Conservation (phyloP, 2,797 vertebrate genomes). For the Avahi laniger region DNA sequence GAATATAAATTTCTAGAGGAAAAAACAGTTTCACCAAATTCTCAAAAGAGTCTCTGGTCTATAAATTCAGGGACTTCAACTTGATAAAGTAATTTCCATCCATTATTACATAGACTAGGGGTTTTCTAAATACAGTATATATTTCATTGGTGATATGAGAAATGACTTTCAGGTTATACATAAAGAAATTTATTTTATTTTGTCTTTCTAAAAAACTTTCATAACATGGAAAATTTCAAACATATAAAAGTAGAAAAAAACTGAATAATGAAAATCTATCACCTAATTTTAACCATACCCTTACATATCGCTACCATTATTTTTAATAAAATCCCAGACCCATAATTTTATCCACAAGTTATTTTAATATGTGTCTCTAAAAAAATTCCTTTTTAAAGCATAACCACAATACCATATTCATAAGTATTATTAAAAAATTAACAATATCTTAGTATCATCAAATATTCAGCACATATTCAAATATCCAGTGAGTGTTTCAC, state of each 20-base stretch:
- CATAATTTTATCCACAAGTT: not conserved
- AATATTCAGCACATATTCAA: not conserved
- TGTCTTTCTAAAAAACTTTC: not conserved
- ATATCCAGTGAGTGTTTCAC: not conserved
- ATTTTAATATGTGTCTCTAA: slow-evolving; percentile 2
- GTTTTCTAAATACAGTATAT: not conserved
- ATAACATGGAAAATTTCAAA: slow-evolving; percentile 4
- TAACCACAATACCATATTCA: not conserved
- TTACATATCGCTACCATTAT: not conserved
- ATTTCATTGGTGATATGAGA: not conserved
- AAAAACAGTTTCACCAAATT: slow-evolving; percentile 41
- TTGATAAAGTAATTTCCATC: not conserved
- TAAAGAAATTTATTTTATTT: slow-evolving; percentile 20
- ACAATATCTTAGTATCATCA: slow-evolving; percentile 18
- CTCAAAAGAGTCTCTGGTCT: not conserved
- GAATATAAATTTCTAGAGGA: not conserved
- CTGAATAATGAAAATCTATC: slow-evolving; percentile 6
- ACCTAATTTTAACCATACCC: not conserved
- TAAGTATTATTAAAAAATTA: not conserved
- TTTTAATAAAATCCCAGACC: slow-evolving; percentile 4
- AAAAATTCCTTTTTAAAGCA: not conserved
- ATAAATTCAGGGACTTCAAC: slow-evolving; percentile 1
- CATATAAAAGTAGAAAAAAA: not conserved
- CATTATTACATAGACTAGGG: not conserved
- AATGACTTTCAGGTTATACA: not conserved